Base-by-base conservation (phyloP, 2,888 invertebrate genomes). In the Steinernema scapterisci region DNA sequence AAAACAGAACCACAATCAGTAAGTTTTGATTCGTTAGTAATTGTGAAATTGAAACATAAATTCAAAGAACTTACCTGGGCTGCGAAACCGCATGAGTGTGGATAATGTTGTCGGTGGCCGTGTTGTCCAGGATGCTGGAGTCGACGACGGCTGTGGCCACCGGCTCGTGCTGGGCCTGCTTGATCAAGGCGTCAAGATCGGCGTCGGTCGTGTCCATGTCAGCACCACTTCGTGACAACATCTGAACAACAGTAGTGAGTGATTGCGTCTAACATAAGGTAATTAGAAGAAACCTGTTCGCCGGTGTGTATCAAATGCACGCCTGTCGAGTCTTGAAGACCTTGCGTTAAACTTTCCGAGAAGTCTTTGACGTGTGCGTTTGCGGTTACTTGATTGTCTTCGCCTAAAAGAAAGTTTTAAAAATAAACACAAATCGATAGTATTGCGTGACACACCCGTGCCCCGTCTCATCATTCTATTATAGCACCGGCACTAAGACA, bases 271-370 rank as follows among this genome's bases (percentile, higher is more conserved):
- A n/a, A 21, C 19, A 11, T 16, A 25, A 25, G 63, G 25, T 11
- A 44, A 44, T 25, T 23, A 19, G 71, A 43, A 13, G 44, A 71
- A 71, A 80, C 80, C 80, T 85, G 85, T 74, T 86, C 86, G 38
- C 84, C 85, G 46, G 86, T 86, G 72, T 85, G 84, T 76, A 86
- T 86, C 79, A 86, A 78, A 73, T 87, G 86, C 38, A 86, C 82
- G 45, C 81, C 85, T n/a, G 85, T 83, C 21, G 86, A 87, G 75
- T 86, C 86, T 48, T 81, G 81, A 45, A 86, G 77, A 52, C 82
- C 86, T 63, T 84, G 82, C 19, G 86, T 84, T 71, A 86, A 78
- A 71, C 81, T 80, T 71, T 86, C 86, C 52, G 84, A 84, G 79
- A 86, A 86, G 76, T 86, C 86, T 44, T 80, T 79, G 21, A 75